Evolutionary conservation across 2,888 invertebrate genomes (phyloP).

Genomic region (Pseudococcus longispinus): DNA sequence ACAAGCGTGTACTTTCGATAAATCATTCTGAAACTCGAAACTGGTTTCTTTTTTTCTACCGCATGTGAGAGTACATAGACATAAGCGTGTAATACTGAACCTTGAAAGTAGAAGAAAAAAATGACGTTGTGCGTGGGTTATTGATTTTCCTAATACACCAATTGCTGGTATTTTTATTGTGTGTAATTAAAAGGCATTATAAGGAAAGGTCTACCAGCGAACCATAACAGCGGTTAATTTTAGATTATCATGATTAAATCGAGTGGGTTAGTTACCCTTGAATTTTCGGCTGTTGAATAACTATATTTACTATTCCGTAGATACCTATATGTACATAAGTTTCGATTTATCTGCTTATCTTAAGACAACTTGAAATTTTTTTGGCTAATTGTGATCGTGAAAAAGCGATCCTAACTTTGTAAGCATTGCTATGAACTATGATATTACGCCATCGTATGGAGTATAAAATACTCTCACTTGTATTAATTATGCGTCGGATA

Average conservation of each 20-base stretch:
- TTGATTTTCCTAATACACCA: background rate
- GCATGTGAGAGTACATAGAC: background rate
- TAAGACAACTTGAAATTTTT: background rate
- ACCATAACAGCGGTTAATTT: background rate
- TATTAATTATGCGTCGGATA: conserved; percentile 23
- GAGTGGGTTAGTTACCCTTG: background rate
- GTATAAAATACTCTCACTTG: conserved; percentile 28
- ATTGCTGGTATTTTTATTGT: conserved; percentile 21
- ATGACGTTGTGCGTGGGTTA: conserved; percentile 37
- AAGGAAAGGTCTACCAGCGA: background rate
- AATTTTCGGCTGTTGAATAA: background rate
- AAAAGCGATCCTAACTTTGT: background rate
- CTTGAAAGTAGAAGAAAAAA: conserved; percentile 19
- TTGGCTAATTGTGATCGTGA: background rate
- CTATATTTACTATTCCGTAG: background rate
- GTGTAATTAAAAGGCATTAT: conserved; percentile 9
- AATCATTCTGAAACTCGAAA: background rate
- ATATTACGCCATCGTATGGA: background rate
- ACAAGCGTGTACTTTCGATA: background rate
- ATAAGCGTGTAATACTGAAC: conserved; percentile 6
- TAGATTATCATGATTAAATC: background rate
- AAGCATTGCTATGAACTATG: background rate
- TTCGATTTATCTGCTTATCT: too few relatives aligned
- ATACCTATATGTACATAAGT: background rate
- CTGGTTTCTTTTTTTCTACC: conserved; percentile 4